These are phyloP conservation scores for Acleris cristana DNA, from an alignment of 2,888 invertebrate species.

Conservation along the genomic window DNA sequence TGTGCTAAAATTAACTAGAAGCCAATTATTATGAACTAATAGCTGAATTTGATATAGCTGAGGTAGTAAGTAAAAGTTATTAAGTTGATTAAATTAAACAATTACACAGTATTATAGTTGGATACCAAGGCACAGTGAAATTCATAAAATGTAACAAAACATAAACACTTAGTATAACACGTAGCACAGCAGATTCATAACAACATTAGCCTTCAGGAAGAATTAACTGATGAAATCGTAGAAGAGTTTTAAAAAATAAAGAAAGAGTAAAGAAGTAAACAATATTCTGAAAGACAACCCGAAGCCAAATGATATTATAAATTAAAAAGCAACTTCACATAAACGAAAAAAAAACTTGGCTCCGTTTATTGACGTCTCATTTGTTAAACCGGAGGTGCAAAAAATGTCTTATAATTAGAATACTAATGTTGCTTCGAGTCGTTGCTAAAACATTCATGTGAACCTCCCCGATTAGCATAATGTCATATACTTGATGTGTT, in stretches of 20 bases:
- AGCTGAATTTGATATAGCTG: background rate
- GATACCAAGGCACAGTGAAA: no score
- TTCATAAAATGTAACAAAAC: no score
- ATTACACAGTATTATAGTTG: no score
- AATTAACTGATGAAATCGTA: no score
- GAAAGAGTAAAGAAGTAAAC: no score
- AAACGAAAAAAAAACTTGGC: slow-evolving; percentile 47
- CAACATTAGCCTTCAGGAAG: no score
- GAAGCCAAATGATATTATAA: background rate
- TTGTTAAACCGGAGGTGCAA: slow-evolving; percentile 60
- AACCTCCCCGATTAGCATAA: slow-evolving; percentile 72
- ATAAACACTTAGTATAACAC: no score
- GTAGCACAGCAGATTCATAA: no score
- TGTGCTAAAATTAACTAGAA: background rate
- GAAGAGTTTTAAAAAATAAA: no score
- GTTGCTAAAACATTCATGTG: slow-evolving; percentile 65
- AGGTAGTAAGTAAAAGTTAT: no score
- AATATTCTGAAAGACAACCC: background rate
- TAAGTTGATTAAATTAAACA: no score
- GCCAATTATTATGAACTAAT: background rate
- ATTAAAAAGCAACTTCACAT: slow-evolving; percentile 35
- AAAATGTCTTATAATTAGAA: slow-evolving; percentile 68
- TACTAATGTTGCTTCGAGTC: slow-evolving; percentile 65
- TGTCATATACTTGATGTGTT: slow-evolving; percentile 71
- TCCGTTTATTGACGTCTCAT: slow-evolving; percentile 63